Conservation (phyloP, 2,888 invertebrate species). For the Cephus pulcher region DNA sequence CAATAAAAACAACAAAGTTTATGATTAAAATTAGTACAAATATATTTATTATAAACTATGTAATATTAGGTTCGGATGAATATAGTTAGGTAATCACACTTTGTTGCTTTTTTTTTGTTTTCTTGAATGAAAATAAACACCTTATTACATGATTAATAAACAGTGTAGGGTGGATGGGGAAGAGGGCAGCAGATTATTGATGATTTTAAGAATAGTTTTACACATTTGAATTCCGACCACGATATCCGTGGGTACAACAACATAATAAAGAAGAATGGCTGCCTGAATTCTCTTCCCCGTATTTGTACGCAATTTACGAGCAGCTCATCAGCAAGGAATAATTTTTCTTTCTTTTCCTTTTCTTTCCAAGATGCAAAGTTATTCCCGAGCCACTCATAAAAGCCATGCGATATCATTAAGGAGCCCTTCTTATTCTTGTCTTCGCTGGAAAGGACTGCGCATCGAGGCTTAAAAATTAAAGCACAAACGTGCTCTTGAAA, state of each 20-base stretch:
- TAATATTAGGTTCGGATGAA: slow-evolving; percentile 43
- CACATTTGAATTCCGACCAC: not conserved
- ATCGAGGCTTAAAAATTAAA: not conserved
- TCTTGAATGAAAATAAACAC: slow-evolving; percentile 41
- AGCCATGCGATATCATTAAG: slow-evolving; percentile 8
- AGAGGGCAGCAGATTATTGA: not conserved
- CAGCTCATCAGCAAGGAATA: not conserved
- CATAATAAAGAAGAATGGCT: not conserved
- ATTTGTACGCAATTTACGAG: not conserved
- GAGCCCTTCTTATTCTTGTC: not conserved
- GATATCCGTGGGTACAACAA: not conserved
- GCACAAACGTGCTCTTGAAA: not conserved
- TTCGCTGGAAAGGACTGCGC: not conserved
- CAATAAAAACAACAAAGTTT: slow-evolving; percentile 52
- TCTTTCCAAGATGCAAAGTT: not conserved
- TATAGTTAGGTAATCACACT: slow-evolving; percentile 50
- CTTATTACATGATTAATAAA: slow-evolving; percentile 44
- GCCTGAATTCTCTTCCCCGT: not conserved
- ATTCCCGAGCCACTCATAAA: slow-evolving; percentile 9
- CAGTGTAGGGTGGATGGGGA: slow-evolving; percentile 10
- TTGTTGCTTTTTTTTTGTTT: slow-evolving; percentile 41
- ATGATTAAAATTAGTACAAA: slow-evolving; percentile 56
- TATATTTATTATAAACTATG: slow-evolving; percentile 50
- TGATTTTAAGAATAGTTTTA: not conserved
- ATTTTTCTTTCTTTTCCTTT: slow-evolving; percentile 21